A percentile compares a stretch with the other conserved stretches of the same genome.
Conservation (phyloP, 2,113 vertebrate species). For the Tinamus guttatus region DNA sequence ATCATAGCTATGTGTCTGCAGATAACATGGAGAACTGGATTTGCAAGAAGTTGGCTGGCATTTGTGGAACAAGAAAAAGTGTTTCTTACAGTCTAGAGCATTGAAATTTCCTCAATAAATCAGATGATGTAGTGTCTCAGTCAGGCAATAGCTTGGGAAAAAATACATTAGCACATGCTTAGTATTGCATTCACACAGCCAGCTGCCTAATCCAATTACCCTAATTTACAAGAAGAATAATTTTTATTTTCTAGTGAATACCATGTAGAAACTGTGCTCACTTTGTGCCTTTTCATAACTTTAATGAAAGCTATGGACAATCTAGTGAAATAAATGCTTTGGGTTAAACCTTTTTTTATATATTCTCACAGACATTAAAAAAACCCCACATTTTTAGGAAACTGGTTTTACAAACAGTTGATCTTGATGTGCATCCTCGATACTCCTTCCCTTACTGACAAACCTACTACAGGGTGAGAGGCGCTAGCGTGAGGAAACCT, state of each 20-base stretch:
- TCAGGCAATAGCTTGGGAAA: constrained; percentile 4
- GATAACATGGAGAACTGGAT: background rate
- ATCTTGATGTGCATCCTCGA: background rate
- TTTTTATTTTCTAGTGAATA: constrained; percentile 33
- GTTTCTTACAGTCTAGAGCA: background rate
- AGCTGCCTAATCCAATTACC: constrained; percentile 57
- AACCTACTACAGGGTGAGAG: background rate
- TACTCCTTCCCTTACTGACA: background rate
- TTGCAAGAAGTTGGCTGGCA: background rate
- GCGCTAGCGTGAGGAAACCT: no score
- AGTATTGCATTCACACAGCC: constrained; percentile 9
- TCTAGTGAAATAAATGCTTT: background rate
- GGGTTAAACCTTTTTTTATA: background rate
- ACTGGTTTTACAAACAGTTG: background rate
- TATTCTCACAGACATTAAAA: background rate
- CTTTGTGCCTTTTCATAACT: background rate
- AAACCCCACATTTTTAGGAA: background rate
- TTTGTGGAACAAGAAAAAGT: background rate
- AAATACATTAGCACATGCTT: constrained; percentile 28
- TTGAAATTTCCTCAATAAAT: constrained; percentile 21
- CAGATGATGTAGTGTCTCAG: background rate
- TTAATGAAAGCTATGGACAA: background rate
- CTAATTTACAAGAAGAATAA: constrained; percentile 52
- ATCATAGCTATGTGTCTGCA: background rate
- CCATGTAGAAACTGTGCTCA: background rate